These are phyloP conservation scores for Pseudomugil gertrudae DNA, from an alignment of 2,797 vertebrate genomes.

Conservation along the genomic window DNA sequence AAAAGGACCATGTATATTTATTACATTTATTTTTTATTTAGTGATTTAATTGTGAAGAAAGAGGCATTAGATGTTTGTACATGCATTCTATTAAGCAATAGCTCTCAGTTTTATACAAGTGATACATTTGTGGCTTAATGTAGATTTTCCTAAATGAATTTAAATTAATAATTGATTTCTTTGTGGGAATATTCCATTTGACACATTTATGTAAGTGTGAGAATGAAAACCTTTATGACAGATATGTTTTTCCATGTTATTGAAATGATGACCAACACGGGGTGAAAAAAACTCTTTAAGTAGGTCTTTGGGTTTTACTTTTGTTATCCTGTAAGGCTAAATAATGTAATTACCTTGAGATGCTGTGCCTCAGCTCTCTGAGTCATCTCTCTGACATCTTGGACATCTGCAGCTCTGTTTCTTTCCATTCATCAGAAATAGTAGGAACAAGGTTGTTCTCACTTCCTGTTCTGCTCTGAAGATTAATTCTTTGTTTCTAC, in stretches of 20 bases:
- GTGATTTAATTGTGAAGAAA: neutral
- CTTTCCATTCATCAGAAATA: slow-evolving; percentile 57
- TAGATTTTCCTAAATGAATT: neutral
- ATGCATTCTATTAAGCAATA: neutral
- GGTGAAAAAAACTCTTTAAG: no score
- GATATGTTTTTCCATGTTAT: neutral
- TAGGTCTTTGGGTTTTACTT: neutral
- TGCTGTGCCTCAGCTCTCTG: slow-evolving; percentile 19
- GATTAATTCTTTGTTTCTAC: slow-evolving; percentile 61
- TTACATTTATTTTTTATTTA: slow-evolving; percentile 30
- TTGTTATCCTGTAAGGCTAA: neutral
- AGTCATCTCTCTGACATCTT: slow-evolving; percentile 48
- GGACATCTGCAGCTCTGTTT: slow-evolving; percentile 22
- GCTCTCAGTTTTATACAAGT: neutral
- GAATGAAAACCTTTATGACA: slow-evolving; percentile 7
- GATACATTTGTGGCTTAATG: neutral
- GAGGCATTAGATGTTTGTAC: slow-evolving; percentile 4
- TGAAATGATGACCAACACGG: neutral
- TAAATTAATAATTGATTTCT: slow-evolving; percentile 3
- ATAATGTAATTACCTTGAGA: neutral
- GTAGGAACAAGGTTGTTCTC: slow-evolving; percentile 34
- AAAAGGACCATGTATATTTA: slow-evolving; percentile 30
- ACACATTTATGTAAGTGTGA: slow-evolving; percentile 18
- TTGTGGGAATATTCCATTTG: slow-evolving; percentile 16
- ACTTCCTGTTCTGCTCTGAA: slow-evolving; percentile 62